Evolutionary conservation across 2,888 invertebrate genomes (phyloP).

Genomic region (Drosophila emarginata): DNA sequence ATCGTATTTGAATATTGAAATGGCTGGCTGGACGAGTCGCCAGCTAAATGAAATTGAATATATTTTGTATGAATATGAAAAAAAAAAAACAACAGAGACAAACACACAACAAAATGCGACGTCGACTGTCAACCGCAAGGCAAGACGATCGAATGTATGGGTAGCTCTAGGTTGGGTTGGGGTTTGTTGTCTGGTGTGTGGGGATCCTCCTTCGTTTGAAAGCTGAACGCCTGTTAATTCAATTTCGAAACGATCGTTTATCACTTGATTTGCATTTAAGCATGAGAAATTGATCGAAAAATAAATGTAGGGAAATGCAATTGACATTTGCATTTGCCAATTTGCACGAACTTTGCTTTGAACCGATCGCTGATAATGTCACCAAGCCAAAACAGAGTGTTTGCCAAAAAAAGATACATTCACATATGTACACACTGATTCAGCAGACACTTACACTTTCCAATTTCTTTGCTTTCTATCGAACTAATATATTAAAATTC

Average conservation of each 20-base stretch:
- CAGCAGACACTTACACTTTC: slow-evolving; percentile 66
- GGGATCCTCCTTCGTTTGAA: slow-evolving; percentile 48
- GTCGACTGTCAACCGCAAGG: slow-evolving; percentile 41
- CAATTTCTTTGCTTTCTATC: slow-evolving; percentile 32
- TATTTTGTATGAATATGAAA: slow-evolving; percentile 69
- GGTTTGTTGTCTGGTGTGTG: slow-evolving; percentile 38
- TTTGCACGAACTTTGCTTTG: slow-evolving; percentile 10
- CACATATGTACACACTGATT: neutral
- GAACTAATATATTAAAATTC: slow-evolving; percentile 8
- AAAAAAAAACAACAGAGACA: slow-evolving; percentile 24
- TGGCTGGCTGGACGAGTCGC: slow-evolving; percentile 40
- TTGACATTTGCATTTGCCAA: slow-evolving; percentile 39
- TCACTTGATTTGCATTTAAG: slow-evolving; percentile 76
- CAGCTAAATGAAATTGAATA: slow-evolving; percentile 67
- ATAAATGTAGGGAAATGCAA: slow-evolving; percentile 17
- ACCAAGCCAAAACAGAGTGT: slow-evolving; percentile 36
- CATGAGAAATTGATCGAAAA: slow-evolving; percentile 44
- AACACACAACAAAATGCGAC: slow-evolving; percentile 29
- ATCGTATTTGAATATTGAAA: slow-evolving; percentile 67
- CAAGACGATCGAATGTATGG: slow-evolving; percentile 57
- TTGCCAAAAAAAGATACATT: slow-evolving; percentile 22
- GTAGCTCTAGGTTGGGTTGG: slow-evolving; percentile 38
- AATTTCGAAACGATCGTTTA: slow-evolving; percentile 78
- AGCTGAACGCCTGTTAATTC: slow-evolving; percentile 79
- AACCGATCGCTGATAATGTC: slow-evolving; percentile 61